A percentile compares a stretch with the other conserved stretches of the same genome.
Conservation (phyloP, 2,888 invertebrate genomes). For the Agrypnus murinus region DNA sequence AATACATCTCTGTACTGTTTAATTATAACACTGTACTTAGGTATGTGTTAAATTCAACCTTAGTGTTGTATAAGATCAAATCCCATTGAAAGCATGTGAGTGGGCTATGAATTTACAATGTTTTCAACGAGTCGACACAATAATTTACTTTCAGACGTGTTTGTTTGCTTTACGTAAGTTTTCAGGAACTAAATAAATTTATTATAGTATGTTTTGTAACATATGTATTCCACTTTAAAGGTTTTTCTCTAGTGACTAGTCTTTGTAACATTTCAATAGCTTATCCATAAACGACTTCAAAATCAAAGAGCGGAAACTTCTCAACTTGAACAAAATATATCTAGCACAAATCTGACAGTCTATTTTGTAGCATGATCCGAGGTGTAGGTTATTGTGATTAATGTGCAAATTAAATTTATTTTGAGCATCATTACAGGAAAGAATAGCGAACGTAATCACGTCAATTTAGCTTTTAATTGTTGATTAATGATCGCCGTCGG, state of each 20-base stretch:
- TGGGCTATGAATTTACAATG: constrained; percentile 54
- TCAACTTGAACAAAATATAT: constrained; percentile 19
- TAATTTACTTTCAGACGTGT: constrained; percentile 42
- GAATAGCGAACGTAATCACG: constrained; percentile 64
- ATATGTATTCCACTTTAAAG: constrained; percentile 32
- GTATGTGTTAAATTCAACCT: constrained; percentile 39
- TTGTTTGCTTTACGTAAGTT: constrained; percentile 39
- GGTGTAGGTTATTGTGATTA: constrained; percentile 47
- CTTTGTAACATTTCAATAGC: neutral
- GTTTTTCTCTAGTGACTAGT: neutral
- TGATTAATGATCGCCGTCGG: constrained; percentile 66
- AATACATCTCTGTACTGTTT: constrained; percentile 44
- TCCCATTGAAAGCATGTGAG: constrained; percentile 50
- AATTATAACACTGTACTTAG: constrained; percentile 49
- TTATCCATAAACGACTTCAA: neutral
- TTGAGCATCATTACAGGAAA: constrained; percentile 57
- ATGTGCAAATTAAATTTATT: constrained; percentile 51
- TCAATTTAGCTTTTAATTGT: constrained; percentile 67
- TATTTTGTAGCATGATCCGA: constrained; percentile 30
- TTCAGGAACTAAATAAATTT: constrained; percentile 37
- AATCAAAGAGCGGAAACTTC: neutral
- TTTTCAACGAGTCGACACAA: constrained; percentile 41
- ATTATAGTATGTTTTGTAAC: constrained; percentile 25
- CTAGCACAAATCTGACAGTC: constrained; percentile 20
- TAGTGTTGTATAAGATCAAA: constrained; percentile 52